Conservation (phyloP, 1,140 invertebrate species). For the Tetramorium parvispinum region DNA sequence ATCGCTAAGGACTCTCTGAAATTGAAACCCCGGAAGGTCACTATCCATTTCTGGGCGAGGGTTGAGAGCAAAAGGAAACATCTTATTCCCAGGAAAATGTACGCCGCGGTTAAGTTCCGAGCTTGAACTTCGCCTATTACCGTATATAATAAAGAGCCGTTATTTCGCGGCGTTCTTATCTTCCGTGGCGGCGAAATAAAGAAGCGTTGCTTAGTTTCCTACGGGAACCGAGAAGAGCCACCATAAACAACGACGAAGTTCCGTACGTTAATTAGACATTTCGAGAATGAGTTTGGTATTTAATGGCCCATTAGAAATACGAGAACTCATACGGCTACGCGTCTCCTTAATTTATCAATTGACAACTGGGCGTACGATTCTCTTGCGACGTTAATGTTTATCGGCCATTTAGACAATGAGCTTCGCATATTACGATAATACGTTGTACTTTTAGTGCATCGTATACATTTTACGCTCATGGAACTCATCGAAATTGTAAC, state of each 20-base stretch:
- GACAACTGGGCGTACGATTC: background rate
- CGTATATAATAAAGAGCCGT: slow-evolving; percentile 77
- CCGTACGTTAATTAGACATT: slow-evolving; percentile 40
- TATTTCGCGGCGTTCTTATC: slow-evolving; percentile 75
- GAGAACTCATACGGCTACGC: background rate
- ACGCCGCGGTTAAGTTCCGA: slow-evolving; percentile 70
- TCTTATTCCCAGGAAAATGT: slow-evolving; percentile 71
- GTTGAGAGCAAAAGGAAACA: slow-evolving; percentile 67
- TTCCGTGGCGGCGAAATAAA: slow-evolving; percentile 72
- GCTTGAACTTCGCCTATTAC: slow-evolving; percentile 76
- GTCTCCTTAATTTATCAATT: slow-evolving; percentile 20
- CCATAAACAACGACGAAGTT: slow-evolving; percentile 44
- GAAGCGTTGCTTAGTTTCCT: slow-evolving; percentile 66
- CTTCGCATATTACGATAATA: background rate
- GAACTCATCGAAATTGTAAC: background rate
- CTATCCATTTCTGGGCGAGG: background rate
- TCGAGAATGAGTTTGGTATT: slow-evolving; percentile 36
- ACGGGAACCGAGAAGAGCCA: background rate
- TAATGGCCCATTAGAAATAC: slow-evolving; percentile 5
- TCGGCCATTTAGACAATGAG: background rate
- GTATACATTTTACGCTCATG: slow-evolving; percentile 25
- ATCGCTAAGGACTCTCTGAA: background rate
- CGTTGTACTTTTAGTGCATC: background rate
- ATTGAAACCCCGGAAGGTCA: slow-evolving; percentile 3
- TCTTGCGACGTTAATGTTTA: slow-evolving; percentile 9